Conservation (phyloP, 1,140 invertebrate species). For the Calosoma granatense region DNA sequence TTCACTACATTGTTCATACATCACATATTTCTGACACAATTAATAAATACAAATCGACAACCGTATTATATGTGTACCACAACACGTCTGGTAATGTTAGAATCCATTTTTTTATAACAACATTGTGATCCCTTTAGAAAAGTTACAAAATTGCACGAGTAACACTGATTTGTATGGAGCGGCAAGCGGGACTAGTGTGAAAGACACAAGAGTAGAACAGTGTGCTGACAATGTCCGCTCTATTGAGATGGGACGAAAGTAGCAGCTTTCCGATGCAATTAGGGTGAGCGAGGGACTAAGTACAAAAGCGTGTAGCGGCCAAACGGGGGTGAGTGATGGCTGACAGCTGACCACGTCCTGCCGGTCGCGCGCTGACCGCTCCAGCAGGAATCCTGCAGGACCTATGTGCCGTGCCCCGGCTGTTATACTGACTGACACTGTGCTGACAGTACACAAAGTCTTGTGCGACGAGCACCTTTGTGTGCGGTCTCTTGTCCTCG, state of each 20-base stretch:
- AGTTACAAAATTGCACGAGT: background rate
- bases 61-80: background rate
- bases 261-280: conserved; percentile 32
- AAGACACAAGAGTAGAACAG: background rate
- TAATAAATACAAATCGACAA: background rate
- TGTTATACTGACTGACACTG: too few species aligned
- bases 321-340: conserved; percentile 31
- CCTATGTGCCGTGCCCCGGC: too few species aligned
- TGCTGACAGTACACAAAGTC: too few species aligned
- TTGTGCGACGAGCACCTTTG: too few species aligned
- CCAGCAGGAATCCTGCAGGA: too few species aligned
- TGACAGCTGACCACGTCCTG: conserved; percentile 32
- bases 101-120: background rate
- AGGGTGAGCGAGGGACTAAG: conserved; percentile 28
- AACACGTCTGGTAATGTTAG: background rate
- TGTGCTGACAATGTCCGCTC: background rate
- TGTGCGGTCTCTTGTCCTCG: too few species aligned
- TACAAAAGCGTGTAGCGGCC: conserved; percentile 32
- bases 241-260: background rate
- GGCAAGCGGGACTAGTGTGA: background rate
- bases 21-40: background rate
- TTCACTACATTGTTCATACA: too few species aligned
- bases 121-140: background rate
- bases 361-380: conserved; percentile 11
- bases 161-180: background rate